Evolutionary conservation across 2,797 vertebrate genomes (phyloP).

Genomic region (Gambelia wislizenii): DNA sequence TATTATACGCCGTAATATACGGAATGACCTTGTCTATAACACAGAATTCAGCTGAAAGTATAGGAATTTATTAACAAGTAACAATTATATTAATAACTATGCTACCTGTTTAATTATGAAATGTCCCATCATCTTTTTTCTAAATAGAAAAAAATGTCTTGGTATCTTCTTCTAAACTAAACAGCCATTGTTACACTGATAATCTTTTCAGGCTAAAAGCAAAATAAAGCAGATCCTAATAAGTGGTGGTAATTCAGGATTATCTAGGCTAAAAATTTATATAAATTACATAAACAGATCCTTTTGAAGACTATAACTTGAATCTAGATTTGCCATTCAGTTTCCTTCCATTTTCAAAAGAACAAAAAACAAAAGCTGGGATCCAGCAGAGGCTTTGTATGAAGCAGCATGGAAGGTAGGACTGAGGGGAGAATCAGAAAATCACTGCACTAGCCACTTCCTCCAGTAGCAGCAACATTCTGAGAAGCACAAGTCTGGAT

Average conservation of each 20-base stretch:
- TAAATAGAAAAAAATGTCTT: conserved; percentile 8
- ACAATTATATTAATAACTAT: background rate
- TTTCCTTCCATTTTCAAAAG: background rate
- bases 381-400: background rate
- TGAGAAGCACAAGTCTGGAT: background rate
- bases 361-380: background rate
- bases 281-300: background rate
- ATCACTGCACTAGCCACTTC: background rate
- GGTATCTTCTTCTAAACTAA: conserved; percentile 12
- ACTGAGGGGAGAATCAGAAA: background rate
- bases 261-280: background rate
- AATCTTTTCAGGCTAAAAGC: conserved; percentile 59
- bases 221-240: conserved; percentile 55
- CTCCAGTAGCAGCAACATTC: background rate
- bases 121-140: background rate
- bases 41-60: background rate
- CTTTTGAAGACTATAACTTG: background rate
- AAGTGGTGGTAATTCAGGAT: conserved; percentile 14
- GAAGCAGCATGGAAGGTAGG: background rate
- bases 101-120: background rate
- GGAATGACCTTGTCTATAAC: background rate
- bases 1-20: no score
- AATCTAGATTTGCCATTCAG: background rate
- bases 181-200: conserved; percentile 32
- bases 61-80: background rate